Conservation (phyloP, 2,113 vertebrate species). For the Eubucco bourcierii region DNA sequence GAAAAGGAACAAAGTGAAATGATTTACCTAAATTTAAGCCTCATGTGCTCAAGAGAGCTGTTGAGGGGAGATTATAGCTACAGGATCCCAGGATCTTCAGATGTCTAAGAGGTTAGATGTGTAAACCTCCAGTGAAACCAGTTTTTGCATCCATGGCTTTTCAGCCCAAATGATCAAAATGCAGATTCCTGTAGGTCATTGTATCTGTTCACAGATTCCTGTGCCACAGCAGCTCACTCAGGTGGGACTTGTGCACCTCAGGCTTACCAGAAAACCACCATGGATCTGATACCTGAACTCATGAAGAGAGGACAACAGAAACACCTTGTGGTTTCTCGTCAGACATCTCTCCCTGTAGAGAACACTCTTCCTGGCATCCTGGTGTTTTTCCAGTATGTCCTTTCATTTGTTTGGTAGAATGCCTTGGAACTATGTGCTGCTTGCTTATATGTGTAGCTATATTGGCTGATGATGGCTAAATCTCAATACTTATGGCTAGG, state of each 20-base stretch:
- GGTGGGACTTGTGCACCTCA: background rate
- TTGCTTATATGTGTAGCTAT: background rate
- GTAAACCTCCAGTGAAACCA: background rate
- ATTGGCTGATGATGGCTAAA: background rate
- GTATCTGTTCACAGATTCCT: background rate
- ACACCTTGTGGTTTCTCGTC: background rate
- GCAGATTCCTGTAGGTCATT: background rate
- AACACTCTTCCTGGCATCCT: background rate
- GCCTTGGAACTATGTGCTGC: background rate
- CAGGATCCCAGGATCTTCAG: background rate
- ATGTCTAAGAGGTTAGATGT: background rate
- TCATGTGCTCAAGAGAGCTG: background rate
- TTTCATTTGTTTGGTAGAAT: background rate
- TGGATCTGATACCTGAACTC: too few relatives aligned
- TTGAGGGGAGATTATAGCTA: background rate
- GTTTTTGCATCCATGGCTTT: background rate
- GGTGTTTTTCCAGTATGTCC: background rate
- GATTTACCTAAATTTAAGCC: background rate
- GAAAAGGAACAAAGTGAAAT: background rate
- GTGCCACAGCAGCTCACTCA: background rate
- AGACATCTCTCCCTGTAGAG: background rate
- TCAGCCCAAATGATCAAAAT: background rate
- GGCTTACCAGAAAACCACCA: too few relatives aligned
- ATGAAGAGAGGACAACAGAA: background rate
- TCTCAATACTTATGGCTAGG: constrained; percentile 23